A percentile compares a stretch with the other conserved stretches of the same genome.
Evolutionary conservation across 2,797 vertebrate genomes (phyloP).

Genomic region (Anolis apletophallus): DNA sequence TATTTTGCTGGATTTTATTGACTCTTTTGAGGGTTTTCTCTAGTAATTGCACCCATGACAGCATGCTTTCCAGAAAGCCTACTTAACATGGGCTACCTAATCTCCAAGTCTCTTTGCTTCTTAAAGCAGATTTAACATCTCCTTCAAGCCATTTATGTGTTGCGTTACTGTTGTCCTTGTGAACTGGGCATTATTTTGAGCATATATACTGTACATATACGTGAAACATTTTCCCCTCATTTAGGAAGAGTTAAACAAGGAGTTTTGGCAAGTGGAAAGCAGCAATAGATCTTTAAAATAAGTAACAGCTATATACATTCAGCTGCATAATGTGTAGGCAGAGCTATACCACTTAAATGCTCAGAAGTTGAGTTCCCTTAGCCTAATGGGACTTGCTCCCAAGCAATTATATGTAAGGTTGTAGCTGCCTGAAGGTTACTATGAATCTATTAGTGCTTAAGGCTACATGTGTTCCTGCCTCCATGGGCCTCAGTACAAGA

Average conservation of each 20-base stretch:
- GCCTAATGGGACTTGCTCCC: background rate
- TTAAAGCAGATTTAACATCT: background rate
- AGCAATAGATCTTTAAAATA: background rate
- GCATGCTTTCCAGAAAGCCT: background rate
- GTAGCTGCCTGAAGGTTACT: background rate
- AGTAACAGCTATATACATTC: background rate
- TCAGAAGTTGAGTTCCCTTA: background rate
- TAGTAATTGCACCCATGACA: background rate
- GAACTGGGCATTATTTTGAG: background rate
- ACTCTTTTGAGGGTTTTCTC: background rate
- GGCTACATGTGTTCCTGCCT: background rate
- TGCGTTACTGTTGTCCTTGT: background rate
- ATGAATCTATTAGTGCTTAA: background rate
- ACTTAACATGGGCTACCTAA: background rate
- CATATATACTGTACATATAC: background rate
- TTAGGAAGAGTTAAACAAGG: background rate
- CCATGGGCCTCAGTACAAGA: too few relatives aligned
- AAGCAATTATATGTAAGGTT: background rate
- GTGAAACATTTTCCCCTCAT: background rate
- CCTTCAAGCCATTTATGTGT: background rate
- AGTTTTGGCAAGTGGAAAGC: background rate
- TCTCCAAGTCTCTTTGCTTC: background rate
- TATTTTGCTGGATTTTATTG: constrained; percentile 1
- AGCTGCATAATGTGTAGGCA: background rate
- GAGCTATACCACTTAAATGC: background rate